Base-by-base conservation (phyloP, 2,797 vertebrate species). In the Catamblyrhynchus diadema region DNA sequence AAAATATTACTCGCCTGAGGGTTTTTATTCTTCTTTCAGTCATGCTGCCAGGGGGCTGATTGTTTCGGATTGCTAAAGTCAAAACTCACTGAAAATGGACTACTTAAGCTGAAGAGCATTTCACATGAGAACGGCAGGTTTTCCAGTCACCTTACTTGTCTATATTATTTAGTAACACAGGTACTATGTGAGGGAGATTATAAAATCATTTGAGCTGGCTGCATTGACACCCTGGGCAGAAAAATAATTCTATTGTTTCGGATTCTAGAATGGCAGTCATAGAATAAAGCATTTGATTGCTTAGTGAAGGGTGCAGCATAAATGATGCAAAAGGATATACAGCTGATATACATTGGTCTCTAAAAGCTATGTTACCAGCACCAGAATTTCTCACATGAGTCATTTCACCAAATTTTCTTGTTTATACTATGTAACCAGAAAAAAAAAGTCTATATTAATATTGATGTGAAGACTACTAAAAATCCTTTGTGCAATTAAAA, bases 1-100 rank as follows among this genome's bases (percentile, higher is more conserved):
- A 93, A 97, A 91, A 79, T 80, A 73, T 82, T 86, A 89, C 77
- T 94, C 0, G 70, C 94, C 88, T 70, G 93, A 91, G 87, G 93
- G 83, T 28, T 93, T 88, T 87, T 92, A 53, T 75, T 88, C 72
- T 88, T 93, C 48, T 92, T 93, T 77, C 94, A 94, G 57, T 87
- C 81, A 91, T 59, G 72, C 57, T 96, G 82, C 92, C 88, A 94
- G 92, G 84, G 90, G 95, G 90, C 45, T 91, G 92, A 95, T 94
- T 90, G 85, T 89, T 94, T 94, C 67, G 80, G 73, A 90, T 84
- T 94, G 72, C 81, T 51, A 24, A 87, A 85, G 84, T 83, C 85
- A 83, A 85, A 96, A 71, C 28, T 91, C 90, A 61, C 79, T 61
- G 70, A 86, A 93, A 95, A 84, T 59, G 60, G 28, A 81, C 82